Base-by-base conservation (phyloP, 1,140 invertebrate genomes). In the Cyclina sinensis region DNA sequence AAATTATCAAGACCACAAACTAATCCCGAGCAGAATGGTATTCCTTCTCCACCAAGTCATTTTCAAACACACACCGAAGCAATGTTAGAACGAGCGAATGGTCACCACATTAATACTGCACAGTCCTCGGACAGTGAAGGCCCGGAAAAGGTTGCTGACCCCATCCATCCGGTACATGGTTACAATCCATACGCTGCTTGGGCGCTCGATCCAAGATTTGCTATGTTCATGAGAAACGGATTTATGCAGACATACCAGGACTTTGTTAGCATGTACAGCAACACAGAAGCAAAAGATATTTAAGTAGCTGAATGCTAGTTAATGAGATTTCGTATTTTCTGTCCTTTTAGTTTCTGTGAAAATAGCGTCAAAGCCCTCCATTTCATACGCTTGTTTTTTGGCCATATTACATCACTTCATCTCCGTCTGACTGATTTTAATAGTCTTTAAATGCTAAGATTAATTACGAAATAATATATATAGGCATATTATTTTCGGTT, bases 191-290 rank as follows among this genome's bases (percentile, higher is more conserved):
- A 39, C 70, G 27, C 86, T 70, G 70, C 79, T 70, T 83, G 81
- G 81, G 65, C 59, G 4, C 39, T 68, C 12, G 81, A 83, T 46
- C 81, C 81, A 43, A 24, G 81, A 24, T 48, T 83, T 51, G 46
- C 81, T n/a, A 73, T 83, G 81, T 70, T 83, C 27, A 51, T 83
- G 81, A 83, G 65, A 24, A 65, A 32, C 32, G 81, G 62, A 1
- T 68, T 83, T 21, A 24, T 83, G 57, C 81, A 83, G 46, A 70
- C 81, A 24, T 83, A 83, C 39, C 81, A 70, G 39, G 65, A 70
- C 30, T 83, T 83, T 51, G 62, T 83, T 35, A 68, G 27, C 24
- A 51, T 70, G 35, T 83, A 83, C 62, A 83, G 18, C 24, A 48
- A 76, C 27, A 5, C 21, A 27, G 46, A 76, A 32, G 1, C 18